A percentile compares a stretch with the other conserved stretches of the same genome.
phyloP scores from a whole-genome alignment of 2,113 vertebrate species.

The Syngnathus typhle region DNA sequence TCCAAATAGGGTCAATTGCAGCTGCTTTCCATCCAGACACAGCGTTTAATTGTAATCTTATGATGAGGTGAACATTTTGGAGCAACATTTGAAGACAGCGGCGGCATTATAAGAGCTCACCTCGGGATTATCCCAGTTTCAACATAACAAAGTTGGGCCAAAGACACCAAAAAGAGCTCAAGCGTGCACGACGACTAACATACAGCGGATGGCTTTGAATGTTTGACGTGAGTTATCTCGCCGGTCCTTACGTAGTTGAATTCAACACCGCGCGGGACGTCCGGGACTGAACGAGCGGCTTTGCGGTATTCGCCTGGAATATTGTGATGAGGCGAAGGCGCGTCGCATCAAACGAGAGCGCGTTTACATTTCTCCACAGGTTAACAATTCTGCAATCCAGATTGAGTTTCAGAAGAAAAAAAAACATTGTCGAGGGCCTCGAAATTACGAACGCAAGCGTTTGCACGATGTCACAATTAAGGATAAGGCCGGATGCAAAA shows the following conservation, averaged over 20 bases:
- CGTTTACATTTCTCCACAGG: neutral
- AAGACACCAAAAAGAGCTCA: conserved; percentile 46
- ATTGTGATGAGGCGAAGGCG: neutral
- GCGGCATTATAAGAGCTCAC: neutral
- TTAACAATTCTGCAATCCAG: conserved; percentile 10
- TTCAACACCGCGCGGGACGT: neutral
- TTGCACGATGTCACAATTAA: neutral
- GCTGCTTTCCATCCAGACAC: no score
- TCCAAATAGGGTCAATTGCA: neutral
- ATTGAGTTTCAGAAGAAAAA: neutral
- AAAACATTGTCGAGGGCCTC: conserved; percentile 4
- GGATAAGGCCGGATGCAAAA: neutral
- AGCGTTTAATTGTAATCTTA: neutral
- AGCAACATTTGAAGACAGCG: neutral
- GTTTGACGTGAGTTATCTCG: conserved; percentile 28
- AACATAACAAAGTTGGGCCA: conserved; percentile 23
- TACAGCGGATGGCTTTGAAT: conserved; percentile 46
- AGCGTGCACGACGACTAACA: conserved; percentile 50
- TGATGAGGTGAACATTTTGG: no score
- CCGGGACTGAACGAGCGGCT: neutral
- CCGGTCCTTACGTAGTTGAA: neutral
- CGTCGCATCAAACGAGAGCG: neutral
- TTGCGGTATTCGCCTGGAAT: no score
- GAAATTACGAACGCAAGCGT: neutral
- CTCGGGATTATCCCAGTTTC: conserved; percentile 1